Evolutionary conservation across 2,888 invertebrate species (phyloP).

Genomic region (Deilephila elpenor): DNA sequence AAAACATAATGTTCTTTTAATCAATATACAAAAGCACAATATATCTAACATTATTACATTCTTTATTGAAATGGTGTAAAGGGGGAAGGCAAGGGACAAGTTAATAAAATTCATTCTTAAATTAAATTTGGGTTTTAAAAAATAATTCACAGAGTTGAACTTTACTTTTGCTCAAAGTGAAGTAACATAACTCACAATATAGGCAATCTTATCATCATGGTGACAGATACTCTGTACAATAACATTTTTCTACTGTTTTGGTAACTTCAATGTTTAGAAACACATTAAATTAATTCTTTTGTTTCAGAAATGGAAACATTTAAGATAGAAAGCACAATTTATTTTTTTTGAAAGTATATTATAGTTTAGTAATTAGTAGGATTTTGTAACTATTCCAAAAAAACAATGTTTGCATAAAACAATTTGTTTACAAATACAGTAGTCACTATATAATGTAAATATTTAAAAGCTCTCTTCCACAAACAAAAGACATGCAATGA

Average conservation of each 20-base stretch:
- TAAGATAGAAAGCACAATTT: neutral
- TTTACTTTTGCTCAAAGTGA: neutral
- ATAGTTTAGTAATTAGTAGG: neutral
- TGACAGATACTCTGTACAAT: constrained; percentile 14
- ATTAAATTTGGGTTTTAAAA: constrained; percentile 7
- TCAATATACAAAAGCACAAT: constrained; percentile 62
- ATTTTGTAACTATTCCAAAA: constrained; percentile 8
- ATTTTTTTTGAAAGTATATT: neutral
- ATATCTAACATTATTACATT: constrained; percentile 47
- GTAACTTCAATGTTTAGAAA: constrained; percentile 16
- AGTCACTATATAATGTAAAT: neutral
- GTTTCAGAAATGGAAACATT: neutral
- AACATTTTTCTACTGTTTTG: constrained; percentile 2
- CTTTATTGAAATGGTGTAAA: constrained; percentile 11
- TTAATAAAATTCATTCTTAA: neutral
- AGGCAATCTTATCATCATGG: neutral
- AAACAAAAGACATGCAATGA: neutral
- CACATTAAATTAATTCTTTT: neutral
- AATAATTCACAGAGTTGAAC: neutral
- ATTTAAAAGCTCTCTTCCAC: neutral
- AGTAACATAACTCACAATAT: neutral
- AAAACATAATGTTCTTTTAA: constrained; percentile 27
- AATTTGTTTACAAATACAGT: constrained; percentile 1
- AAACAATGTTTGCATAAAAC: neutral
- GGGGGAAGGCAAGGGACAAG: constrained; percentile 10